Evolutionary conservation across 2,113 vertebrate genomes (phyloP).

Genomic region (Pelusios castaneus): DNA sequence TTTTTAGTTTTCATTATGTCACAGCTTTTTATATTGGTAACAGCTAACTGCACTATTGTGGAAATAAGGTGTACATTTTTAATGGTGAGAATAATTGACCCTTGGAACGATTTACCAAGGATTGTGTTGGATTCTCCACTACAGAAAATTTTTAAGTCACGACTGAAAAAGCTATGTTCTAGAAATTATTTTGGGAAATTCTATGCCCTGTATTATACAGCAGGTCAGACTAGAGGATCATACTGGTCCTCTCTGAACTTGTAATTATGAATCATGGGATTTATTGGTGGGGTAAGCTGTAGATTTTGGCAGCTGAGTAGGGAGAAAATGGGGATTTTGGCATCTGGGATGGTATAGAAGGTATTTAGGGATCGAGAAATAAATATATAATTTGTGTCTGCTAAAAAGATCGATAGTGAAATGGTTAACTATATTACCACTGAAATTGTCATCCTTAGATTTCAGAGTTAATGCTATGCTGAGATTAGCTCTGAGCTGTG

Average conservation of each 20-base stretch:
- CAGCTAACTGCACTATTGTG: rapidly evolving
- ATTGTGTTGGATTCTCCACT: not conserved
- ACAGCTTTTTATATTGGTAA: not conserved
- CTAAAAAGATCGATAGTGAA: not conserved
- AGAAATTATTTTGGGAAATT: not conserved
- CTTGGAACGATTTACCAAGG: not conserved
- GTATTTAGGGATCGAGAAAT: not conserved
- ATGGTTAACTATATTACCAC: not conserved
- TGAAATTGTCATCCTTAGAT: not conserved
- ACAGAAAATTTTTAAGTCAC: not conserved
- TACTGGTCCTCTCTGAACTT: not conserved
- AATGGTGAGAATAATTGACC: not conserved
- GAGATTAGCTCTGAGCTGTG: not conserved
- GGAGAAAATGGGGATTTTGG: not conserved
- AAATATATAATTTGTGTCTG: not conserved
- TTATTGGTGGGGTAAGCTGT: not conserved
- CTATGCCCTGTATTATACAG: not conserved
- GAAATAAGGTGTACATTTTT: not conserved
- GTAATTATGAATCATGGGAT: not conserved
- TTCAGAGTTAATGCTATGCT: not conserved
- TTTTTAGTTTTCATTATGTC: not conserved
- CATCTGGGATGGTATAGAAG: not conserved
- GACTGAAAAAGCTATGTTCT: not conserved
- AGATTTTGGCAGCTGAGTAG: not conserved
- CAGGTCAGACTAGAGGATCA: not conserved